Percentiles rank a stretch among this genome's conserved stretches.
Conservation (phyloP, 2,888 invertebrate genomes). For the Dasypolia templi region DNA sequence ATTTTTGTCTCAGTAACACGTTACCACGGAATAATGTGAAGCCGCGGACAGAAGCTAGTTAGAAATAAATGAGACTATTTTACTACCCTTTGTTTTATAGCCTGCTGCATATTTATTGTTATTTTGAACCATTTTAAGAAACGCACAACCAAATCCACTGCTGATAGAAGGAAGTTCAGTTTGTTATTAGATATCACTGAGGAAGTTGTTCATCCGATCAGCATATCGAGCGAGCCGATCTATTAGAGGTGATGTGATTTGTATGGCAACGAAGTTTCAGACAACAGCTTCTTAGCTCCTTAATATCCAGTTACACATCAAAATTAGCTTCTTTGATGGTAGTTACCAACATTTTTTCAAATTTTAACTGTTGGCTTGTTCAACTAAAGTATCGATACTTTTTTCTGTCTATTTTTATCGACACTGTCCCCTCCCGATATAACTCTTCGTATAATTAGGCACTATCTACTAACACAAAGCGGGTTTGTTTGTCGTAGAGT, state of each 20-base stretch:
- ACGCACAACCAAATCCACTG: too few species aligned
- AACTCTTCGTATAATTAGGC: slow-evolving; percentile 60
- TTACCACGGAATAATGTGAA: too few species aligned
- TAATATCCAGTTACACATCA: not conserved
- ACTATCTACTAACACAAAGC: slow-evolving; percentile 55
- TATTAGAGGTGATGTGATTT: not conserved
- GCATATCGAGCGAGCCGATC: not conserved
- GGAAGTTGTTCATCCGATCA: too few species aligned
- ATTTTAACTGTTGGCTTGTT: not conserved
- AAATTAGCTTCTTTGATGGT: too few species aligned
- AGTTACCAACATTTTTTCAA: not conserved
- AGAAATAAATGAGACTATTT: too few species aligned
- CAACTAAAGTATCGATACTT: not conserved
- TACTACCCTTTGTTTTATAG: too few species aligned
- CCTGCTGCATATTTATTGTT: too few species aligned
- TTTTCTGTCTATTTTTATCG: slow-evolving; percentile 33
- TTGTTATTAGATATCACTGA: too few species aligned
- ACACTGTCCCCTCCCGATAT: slow-evolving; percentile 29
- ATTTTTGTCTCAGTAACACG: too few species aligned
- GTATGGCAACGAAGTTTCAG: not conserved
- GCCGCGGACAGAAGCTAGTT: too few species aligned
- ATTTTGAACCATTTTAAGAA: too few species aligned
- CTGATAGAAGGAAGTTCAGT: too few species aligned
- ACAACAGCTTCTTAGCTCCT: not conserved
- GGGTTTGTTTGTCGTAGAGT: slow-evolving; percentile 49